Evolutionary conservation across 2,797 vertebrate species (phyloP).

Genomic region (Trichosurus vulpecula): DNA sequence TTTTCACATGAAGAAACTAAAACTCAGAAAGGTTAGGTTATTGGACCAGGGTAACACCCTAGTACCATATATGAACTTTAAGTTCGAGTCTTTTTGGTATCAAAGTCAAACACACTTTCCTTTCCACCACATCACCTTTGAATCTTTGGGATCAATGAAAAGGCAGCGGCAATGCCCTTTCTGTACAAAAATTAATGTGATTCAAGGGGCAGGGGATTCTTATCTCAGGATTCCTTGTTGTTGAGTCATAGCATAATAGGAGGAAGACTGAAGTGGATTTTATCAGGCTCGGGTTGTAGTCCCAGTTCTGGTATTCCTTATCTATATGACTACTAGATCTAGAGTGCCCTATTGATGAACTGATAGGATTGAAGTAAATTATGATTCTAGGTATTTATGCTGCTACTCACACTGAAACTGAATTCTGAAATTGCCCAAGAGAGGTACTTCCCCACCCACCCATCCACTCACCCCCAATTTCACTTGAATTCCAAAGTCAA

Average conservation of each 20-base stretch:
- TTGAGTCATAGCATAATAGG: background rate
- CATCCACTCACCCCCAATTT: background rate
- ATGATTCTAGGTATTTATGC: background rate
- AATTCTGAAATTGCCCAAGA: background rate
- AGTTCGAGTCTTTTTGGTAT: background rate
- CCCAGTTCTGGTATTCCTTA: background rate
- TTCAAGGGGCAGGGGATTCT: background rate
- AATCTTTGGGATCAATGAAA: background rate
- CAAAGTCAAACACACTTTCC: background rate
- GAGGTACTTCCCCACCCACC: background rate
- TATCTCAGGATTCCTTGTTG: background rate
- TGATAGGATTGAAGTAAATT: slow-evolving; percentile 26
- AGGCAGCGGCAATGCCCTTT: background rate
- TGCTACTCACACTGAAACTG: background rate
- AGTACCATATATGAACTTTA: background rate
- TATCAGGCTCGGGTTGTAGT: too few species aligned
- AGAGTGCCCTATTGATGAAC: slow-evolving; percentile 43
- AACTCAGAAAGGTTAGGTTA: background rate
- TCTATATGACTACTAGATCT: background rate
- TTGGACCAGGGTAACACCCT: background rate
- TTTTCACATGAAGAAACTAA: background rate
- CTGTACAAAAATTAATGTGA: slow-evolving; percentile 11
- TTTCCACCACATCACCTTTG: background rate
- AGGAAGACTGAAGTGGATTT: background rate
- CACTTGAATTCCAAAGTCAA: background rate